These are phyloP conservation scores for Epiblema foenella DNA, from an alignment of 2,888 invertebrate genomes.

Conservation along the genomic window DNA sequence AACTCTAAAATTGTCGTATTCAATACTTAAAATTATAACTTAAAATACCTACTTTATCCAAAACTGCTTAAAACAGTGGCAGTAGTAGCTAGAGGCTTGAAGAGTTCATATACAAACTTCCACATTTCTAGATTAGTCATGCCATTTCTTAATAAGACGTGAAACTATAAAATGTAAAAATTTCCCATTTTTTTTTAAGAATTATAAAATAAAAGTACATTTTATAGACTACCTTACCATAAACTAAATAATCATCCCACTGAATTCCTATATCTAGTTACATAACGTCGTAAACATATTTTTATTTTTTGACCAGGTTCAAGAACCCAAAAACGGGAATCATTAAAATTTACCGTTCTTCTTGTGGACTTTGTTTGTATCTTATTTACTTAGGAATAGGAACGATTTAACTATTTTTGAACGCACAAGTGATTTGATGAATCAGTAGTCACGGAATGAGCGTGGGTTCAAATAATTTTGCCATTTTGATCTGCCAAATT, in stretches of 20 bases:
- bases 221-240: constrained; percentile 7
- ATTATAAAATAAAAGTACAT: too few species aligned
- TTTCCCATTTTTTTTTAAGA: too few species aligned
- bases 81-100: too few species aligned
- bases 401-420: background rate
- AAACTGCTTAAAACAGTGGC: too few species aligned
- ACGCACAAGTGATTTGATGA: constrained; percentile 7
- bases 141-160: background rate
- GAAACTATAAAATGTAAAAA: background rate
- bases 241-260: constrained; percentile 18
- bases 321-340: constrained; percentile 34
- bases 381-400: constrained; percentile 17
- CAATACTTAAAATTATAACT: too few species aligned
- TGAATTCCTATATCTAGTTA: constrained; percentile 32
- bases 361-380: background rate
- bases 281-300: constrained; percentile 10
- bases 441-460: constrained; percentile 16
- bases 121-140: background rate
- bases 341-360: background rate
- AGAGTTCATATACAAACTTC: background rate
- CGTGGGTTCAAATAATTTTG: constrained; percentile 42
- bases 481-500: constrained; percentile 39
- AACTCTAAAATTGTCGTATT: too few species aligned
- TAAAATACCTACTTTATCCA: too few species aligned
- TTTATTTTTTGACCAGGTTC: too few species aligned